A percentile compares a stretch with the other conserved stretches of the same genome.
phyloP scores from a whole-genome alignment of 2,113 vertebrate species.

The Chaetura pelagica region DNA sequence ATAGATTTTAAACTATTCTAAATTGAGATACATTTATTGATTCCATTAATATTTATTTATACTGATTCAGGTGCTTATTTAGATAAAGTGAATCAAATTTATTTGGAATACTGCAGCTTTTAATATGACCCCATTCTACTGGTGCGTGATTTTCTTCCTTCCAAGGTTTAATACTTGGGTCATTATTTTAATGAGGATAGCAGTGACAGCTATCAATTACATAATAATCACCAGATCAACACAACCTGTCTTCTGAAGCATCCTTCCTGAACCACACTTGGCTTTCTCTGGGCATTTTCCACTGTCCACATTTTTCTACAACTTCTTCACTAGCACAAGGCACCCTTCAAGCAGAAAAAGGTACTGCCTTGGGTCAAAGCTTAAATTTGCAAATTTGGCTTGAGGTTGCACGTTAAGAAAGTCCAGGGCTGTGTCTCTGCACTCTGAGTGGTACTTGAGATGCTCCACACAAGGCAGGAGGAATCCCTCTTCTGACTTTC shows the following conservation, averaged over 20 bases:
- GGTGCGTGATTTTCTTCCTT: not conserved
- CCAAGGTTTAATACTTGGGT: not conserved
- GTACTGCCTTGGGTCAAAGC: not conserved
- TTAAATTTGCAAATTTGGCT: not conserved
- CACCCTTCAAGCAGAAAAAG: not conserved
- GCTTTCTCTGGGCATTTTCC: not conserved
- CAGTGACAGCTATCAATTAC: not conserved
- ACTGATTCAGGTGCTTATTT: not conserved
- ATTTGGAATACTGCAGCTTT: not conserved
- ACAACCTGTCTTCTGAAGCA: not conserved
- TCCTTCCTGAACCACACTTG: not conserved
- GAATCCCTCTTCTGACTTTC: not conserved
- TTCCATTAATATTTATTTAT: slow-evolving; percentile 14
- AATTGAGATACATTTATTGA: not conserved
- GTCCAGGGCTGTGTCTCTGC: not conserved
- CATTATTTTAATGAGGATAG: not conserved
- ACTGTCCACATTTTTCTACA: not conserved
- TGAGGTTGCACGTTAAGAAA: fast-evolving
- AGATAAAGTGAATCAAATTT: not conserved
- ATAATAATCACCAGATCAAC: not conserved
- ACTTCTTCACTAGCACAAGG: not conserved
- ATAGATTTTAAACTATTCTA: not conserved
- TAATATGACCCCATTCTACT: not conserved
- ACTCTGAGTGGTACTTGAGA: not conserved
- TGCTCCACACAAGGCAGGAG: fast-evolving